Evolutionary conservation across 2,113 vertebrate species (phyloP).

Genomic region (Solenodon paradoxus): DNA sequence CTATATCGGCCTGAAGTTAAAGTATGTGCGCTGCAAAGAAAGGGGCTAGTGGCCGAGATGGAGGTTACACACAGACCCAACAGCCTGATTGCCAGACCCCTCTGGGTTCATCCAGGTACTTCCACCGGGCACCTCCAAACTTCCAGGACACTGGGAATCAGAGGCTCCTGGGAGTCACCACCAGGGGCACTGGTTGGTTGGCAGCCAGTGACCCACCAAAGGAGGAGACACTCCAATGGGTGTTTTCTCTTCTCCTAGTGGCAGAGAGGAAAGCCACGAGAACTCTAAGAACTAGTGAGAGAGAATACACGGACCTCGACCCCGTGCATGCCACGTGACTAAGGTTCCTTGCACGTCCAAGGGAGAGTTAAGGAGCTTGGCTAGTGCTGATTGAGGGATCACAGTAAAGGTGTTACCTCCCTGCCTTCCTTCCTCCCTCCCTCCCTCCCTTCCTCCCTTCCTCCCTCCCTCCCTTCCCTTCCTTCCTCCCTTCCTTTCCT

Average conservation of each 20-base stretch:
- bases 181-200: not conserved
- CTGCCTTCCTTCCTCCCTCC: not conserved
- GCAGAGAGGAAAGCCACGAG: not conserved
- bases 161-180: not conserved
- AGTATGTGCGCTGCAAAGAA: not conserved
- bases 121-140: not conserved
- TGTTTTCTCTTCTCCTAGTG: not conserved
- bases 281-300: not conserved
- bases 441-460: not conserved
- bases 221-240: too few relatives aligned
- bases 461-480: not conserved
- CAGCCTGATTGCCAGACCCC: not conserved
- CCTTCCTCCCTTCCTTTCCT: not conserved
- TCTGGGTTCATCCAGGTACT: too few relatives aligned
- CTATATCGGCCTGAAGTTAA: not conserved
- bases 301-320: not conserved
- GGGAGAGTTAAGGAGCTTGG: not conserved
- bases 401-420: not conserved
- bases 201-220: not conserved
- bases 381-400: not conserved
- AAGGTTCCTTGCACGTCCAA: not conserved
- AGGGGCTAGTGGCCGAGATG: not conserved
- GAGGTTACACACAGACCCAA: not conserved
- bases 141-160: not conserved
- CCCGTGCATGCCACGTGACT: not conserved